A percentile compares a stretch with the other conserved stretches of the same genome.
Evolutionary conservation across 2,797 vertebrate genomes (phyloP).

Genomic region (Allobates femoralis): DNA sequence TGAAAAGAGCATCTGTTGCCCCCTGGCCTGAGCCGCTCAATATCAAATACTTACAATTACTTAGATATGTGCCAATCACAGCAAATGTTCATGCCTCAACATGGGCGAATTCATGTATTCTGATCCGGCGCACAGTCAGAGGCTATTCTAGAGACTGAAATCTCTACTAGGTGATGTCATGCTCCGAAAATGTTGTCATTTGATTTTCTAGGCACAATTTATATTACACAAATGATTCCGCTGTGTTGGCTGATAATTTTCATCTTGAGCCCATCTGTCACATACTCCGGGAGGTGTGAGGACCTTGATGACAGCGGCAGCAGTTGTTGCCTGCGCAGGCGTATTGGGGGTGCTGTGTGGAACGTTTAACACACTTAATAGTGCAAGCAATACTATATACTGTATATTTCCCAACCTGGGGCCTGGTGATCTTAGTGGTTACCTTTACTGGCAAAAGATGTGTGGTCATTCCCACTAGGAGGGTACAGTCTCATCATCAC

Average conservation of each 20-base stretch:
- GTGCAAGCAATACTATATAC: too few relatives aligned
- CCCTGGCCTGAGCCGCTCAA: slow-evolving; percentile 46
- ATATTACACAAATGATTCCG: not conserved
- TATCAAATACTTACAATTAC: slow-evolving; percentile 34
- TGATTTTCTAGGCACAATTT: not conserved
- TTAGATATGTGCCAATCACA: slow-evolving; percentile 15
- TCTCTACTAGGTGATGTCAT: not conserved
- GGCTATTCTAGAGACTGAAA: slow-evolving; percentile 1
- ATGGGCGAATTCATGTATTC: not conserved
- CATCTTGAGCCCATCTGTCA: not conserved
- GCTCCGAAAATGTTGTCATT: not conserved
- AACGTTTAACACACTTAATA: too few relatives aligned
- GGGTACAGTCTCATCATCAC: too few relatives aligned
- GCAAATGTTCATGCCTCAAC: slow-evolving; percentile 11
- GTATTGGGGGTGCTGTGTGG: not conserved
- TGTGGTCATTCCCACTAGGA: too few relatives aligned
- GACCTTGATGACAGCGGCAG: not conserved
- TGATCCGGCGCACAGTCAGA: not conserved
- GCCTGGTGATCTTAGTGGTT: too few relatives aligned
- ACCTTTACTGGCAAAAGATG: too few relatives aligned
- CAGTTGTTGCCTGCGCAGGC: not conserved
- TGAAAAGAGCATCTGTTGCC: slow-evolving; percentile 48
- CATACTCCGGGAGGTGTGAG: not conserved
- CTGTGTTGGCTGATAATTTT: not conserved
- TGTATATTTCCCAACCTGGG: too few relatives aligned